Percentiles rank a stretch among this genome's conserved stretches.
phyloP scores from a whole-genome alignment of 2,113 vertebrate species.

The Penelope pileata region DNA sequence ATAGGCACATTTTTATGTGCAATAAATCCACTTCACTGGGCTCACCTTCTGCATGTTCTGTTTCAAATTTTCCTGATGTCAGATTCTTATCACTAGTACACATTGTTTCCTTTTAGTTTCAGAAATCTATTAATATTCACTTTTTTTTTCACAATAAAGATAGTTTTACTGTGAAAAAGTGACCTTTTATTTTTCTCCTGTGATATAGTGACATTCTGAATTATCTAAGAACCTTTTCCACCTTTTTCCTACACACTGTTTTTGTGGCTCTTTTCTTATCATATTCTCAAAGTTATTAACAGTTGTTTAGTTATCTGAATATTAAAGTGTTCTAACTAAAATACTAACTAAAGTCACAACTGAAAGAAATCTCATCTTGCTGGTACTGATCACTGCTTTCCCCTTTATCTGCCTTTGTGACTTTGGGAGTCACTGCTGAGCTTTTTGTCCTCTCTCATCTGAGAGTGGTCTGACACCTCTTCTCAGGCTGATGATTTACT shows the following conservation, averaged over 20 bases:
- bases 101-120: not conserved
- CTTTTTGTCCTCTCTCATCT: not conserved
- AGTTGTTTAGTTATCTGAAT: not conserved
- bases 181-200: not conserved
- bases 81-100: not conserved
- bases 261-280: not conserved
- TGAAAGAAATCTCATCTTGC: not conserved
- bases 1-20: not conserved
- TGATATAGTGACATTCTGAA: not conserved
- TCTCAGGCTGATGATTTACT: not conserved
- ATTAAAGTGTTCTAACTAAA: no score
- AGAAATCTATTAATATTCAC: not conserved
- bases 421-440: not conserved
- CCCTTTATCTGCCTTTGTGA: not conserved
- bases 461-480: not conserved
- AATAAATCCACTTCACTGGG: not conserved
- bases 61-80: not conserved
- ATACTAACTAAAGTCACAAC: not conserved
- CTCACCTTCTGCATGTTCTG: not conserved
- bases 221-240: not conserved
- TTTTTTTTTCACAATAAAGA: not conserved
- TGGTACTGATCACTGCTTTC: not conserved
- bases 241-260: not conserved
- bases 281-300: not conserved
- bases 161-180: not conserved